Conservation (phyloP, 2,888 invertebrate genomes). For the Pecten maximus region DNA sequence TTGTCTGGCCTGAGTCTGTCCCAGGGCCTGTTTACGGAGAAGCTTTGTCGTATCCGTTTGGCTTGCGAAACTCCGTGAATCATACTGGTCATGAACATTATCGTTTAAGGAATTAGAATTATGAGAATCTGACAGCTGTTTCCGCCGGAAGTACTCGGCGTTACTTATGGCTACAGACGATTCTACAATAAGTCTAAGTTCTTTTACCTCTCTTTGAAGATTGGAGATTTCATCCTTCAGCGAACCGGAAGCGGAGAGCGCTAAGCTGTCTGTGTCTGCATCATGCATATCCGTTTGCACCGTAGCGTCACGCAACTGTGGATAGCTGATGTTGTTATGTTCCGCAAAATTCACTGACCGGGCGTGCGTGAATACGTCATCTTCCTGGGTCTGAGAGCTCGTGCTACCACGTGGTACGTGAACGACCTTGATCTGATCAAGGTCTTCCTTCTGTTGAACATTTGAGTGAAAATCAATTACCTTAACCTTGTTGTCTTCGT, state of each 20-base stretch:
- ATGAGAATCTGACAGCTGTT: not conserved
- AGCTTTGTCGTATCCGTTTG: not conserved
- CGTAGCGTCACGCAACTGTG: not conserved
- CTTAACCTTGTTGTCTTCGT: not conserved
- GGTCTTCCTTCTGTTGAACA: conserved; percentile 23
- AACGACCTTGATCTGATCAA: conserved; percentile 15
- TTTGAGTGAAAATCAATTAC: conserved; percentile 11
- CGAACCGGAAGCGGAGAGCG: not conserved
- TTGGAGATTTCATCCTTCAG: not conserved
- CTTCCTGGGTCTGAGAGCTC: not conserved
- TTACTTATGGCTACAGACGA: not conserved
- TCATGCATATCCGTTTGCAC: not conserved
- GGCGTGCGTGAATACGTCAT: not conserved
- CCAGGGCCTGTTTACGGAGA: not conserved
- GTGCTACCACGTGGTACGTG: conserved; percentile 28
- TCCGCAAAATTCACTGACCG: not conserved
- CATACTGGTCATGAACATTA: not conserved
- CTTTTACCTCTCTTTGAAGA: conserved; percentile 6
- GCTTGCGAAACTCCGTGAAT: not conserved
- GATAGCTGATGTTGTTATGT: not conserved
- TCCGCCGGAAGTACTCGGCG: not conserved
- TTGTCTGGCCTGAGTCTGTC: not conserved
- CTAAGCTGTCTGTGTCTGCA: not conserved
- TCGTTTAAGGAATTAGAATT: not conserved
- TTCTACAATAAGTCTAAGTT: not conserved